These are phyloP conservation scores for Cassiopea xamachana DNA, from an alignment of 30 jellyfish, hydroid and myxozoan species.

Conservation along the genomic window DNA sequence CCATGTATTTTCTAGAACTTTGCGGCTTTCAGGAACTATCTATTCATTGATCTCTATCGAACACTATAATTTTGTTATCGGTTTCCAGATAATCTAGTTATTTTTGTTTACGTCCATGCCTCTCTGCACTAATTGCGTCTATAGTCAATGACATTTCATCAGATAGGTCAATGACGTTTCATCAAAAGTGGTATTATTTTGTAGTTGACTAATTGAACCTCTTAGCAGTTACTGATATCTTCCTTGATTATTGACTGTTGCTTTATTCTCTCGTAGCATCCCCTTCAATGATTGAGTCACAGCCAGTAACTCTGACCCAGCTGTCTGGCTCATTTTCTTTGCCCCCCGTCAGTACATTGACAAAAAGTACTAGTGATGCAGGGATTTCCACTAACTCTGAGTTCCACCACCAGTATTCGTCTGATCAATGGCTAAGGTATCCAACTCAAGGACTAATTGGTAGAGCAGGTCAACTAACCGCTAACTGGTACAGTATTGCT, in stretches of 20 bases:
- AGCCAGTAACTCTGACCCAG: conserved; percentile 67
- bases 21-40: no score
- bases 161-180: neutral
- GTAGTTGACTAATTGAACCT: neutral
- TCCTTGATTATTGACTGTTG: conserved; percentile 21
- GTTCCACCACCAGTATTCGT: conserved; percentile 62
- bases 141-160: neutral
- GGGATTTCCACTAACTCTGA: conserved; percentile 65
- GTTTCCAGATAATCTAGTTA: no score
- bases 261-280: conserved; percentile 65
- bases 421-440: conserved; percentile 88
- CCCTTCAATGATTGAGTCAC: conserved; percentile 80
- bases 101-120: no score
- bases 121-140: neutral
- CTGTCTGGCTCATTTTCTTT: conserved; percentile 78
- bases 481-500: conserved; percentile 75
- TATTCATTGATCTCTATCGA: no score
- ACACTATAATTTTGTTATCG: no score
- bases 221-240: neutral
- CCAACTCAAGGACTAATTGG: conserved; percentile 82
- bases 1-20: no score
- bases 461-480: conserved; percentile 70
- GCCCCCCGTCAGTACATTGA: conserved; percentile 99
- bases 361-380: conserved; percentile 88
- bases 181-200: neutral